These are phyloP conservation scores for Dipodomys stephensi DNA, from an alignment of 2,113 vertebrate genomes.

Conservation along the genomic window DNA sequence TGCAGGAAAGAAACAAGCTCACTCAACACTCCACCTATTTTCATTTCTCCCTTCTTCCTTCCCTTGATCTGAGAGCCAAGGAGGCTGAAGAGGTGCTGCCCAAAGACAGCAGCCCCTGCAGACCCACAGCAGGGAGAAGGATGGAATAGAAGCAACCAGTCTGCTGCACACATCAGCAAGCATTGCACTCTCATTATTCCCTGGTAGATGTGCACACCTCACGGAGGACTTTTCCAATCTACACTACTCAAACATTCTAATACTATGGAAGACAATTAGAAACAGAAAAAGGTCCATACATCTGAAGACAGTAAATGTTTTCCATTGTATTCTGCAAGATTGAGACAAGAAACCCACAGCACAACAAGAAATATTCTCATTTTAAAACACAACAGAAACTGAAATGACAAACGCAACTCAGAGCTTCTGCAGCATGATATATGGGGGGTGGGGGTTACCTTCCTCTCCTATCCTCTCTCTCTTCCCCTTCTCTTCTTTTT, in stretches of 20 bases:
- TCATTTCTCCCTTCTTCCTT: background rate
- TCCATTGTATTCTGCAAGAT: background rate
- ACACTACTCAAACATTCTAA: background rate
- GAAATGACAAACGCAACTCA: background rate
- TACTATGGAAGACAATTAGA: background rate
- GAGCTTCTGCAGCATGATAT: background rate
- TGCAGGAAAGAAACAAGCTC: background rate
- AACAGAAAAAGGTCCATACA: background rate
- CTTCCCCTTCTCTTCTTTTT: no score
- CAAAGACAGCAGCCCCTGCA: background rate
- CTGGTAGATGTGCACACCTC: background rate
- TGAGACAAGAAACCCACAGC: background rate
- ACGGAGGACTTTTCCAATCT: background rate
- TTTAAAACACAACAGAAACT: background rate
- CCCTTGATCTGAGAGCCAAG: background rate
- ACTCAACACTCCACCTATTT: background rate
- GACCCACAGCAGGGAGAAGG: background rate
- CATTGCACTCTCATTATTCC: background rate
- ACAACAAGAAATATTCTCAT: slow-evolving; percentile 2
- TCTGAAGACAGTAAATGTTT: background rate
- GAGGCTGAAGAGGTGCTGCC: background rate
- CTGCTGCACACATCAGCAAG: background rate
- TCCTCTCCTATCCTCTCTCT: no score
- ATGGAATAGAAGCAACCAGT: background rate
- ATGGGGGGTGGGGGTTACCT: no score